A percentile compares a stretch with the other conserved stretches of the same genome.
These are phyloP conservation scores for Fragariocoptes setiger DNA, from an alignment of 1,140 invertebrate species.

Conservation along the genomic window DNA sequence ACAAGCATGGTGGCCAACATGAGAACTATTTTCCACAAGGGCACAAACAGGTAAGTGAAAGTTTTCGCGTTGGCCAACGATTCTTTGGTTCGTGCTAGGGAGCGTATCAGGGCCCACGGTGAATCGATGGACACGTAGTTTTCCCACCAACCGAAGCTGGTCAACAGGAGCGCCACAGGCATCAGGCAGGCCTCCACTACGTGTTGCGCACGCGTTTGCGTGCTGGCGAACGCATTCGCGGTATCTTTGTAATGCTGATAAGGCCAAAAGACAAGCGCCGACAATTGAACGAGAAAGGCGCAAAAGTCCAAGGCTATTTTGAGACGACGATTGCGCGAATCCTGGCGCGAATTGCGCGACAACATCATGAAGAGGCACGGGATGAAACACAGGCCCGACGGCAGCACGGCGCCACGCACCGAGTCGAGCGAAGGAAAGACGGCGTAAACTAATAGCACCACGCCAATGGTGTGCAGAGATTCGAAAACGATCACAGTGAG, in stretches of 20 bases:
- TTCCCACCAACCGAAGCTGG: slow-evolving; percentile 83
- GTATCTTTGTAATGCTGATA: background rate
- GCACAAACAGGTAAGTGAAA: slow-evolving; percentile 18
- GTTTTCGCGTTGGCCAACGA: slow-evolving; percentile 39
- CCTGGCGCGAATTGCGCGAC: slow-evolving; percentile 10
- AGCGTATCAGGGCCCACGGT: slow-evolving; percentile 27
- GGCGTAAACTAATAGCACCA: slow-evolving; percentile 17
- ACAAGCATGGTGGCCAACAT: slow-evolving; percentile 22
- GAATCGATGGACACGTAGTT: slow-evolving; percentile 31
- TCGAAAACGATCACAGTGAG: slow-evolving; percentile 15
- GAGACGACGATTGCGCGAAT: slow-evolving; percentile 1
- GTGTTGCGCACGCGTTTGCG: slow-evolving; percentile 19
- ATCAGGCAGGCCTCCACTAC: slow-evolving; percentile 16
- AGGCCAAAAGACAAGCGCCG: slow-evolving; percentile 62
- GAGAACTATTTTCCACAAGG: slow-evolving; percentile 15
- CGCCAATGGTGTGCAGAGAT: slow-evolving; percentile 17
- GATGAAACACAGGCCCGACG: slow-evolving; percentile 16
- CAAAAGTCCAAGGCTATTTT: slow-evolving; percentile 14
- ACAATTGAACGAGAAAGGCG: slow-evolving; percentile 25
- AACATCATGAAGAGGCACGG: slow-evolving; percentile 15
- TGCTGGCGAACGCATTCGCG: slow-evolving; percentile 11
- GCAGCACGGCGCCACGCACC: slow-evolving; percentile 15
- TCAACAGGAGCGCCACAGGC: slow-evolving; percentile 42
- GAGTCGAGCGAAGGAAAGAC: slow-evolving; percentile 19
- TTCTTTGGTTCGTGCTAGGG: slow-evolving; percentile 45